A percentile compares a stretch with the other conserved stretches of the same genome.
Conservation (phyloP, 2,888 invertebrate genomes). For the Ryuthela nishihirai region DNA sequence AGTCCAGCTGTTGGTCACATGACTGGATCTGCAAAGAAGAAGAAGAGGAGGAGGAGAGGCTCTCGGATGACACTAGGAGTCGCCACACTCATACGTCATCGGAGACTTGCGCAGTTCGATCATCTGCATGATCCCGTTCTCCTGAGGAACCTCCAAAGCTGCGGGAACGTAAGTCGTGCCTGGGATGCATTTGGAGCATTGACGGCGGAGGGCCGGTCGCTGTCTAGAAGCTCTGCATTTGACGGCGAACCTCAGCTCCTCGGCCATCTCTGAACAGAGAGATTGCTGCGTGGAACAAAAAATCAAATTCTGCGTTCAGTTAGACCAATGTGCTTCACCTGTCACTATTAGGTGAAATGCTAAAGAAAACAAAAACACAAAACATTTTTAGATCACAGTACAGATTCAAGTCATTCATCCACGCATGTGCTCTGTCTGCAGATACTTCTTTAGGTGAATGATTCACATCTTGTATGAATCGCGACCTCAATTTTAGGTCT, state of each 20-base stretch:
- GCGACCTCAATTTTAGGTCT: too few relatives aligned
- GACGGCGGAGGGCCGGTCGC: constrained; percentile 71
- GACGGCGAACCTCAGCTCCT: constrained; percentile 87
- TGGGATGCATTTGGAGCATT: constrained; percentile 64
- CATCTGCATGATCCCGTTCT: constrained; percentile 62
- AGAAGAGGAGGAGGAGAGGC: too few relatives aligned
- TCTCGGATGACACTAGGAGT: constrained; percentile 36
- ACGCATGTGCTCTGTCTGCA: too few relatives aligned
- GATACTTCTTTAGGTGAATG: too few relatives aligned
- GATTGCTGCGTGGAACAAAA: constrained; percentile 61
- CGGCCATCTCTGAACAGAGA: constrained; percentile 88
- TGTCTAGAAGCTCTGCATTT: constrained; percentile 72
- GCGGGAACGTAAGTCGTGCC: constrained; percentile 42
- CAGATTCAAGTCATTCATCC: too few relatives aligned
- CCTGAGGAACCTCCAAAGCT: constrained; percentile 45
- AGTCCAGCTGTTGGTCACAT: too few relatives aligned
- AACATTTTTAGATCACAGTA: too few relatives aligned
- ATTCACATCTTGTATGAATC: too few relatives aligned
- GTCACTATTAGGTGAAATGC: too few relatives aligned
- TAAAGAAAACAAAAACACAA: too few relatives aligned
- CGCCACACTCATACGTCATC: constrained; percentile 33
- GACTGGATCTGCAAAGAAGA: too few relatives aligned
- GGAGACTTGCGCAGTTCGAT: constrained; percentile 62
- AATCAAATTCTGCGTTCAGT: constrained; percentile 34
- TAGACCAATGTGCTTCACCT: too few relatives aligned